Base-by-base conservation (phyloP, 2,888 invertebrate species). In the Julus scanicus region DNA sequence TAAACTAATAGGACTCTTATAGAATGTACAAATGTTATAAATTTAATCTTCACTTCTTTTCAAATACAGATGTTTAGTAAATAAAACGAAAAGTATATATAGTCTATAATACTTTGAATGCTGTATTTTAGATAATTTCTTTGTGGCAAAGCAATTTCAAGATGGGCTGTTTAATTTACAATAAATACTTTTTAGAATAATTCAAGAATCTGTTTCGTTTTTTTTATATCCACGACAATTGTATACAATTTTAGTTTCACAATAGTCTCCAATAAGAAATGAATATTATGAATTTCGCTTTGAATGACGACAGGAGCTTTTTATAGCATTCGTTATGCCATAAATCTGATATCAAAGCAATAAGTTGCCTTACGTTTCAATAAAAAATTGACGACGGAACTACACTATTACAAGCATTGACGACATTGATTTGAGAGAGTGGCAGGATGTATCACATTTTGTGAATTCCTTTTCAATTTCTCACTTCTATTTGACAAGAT, bases 311-410 rank as follows among this genome's bases (percentile, higher is more conserved):
- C 20, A 71, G 20, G 20, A 2, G 63, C 20, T 71, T 29, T n/a
- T 44, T 71, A 17, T 20, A 71, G 20, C n/a, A 71, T 71, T 71
- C 63, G 20, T 71, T 71, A 71, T 71, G 17, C 63, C 6, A 71
- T 17, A 29, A 71, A 71, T 3, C 20, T 71, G 20, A 71, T 71
- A 71, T 20, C 63, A 20, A 4, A 71, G 20, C n/a, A 71, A 71
- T 71, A 29, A n/a, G 63, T 29, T 71, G 63, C 63, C 57, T 5
- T 71, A 9, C 20, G 20, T 29, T 20, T 57, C 8, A 71, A 71
- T 71, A 71, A 71, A 29, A 71, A 71, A 71, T 71, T 57, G 20
- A 71, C 63, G 20, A 71, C n/a, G 20, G 63, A 71, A 20, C 63
- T 71, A 1, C 5, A 20, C n/a, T 29, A 71, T 71, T 29, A 8